Evolutionary conservation across 2,888 invertebrate species (phyloP), one percentile per base, ranked within the genome.

Genomic region (Gortyna flavago): DNA sequence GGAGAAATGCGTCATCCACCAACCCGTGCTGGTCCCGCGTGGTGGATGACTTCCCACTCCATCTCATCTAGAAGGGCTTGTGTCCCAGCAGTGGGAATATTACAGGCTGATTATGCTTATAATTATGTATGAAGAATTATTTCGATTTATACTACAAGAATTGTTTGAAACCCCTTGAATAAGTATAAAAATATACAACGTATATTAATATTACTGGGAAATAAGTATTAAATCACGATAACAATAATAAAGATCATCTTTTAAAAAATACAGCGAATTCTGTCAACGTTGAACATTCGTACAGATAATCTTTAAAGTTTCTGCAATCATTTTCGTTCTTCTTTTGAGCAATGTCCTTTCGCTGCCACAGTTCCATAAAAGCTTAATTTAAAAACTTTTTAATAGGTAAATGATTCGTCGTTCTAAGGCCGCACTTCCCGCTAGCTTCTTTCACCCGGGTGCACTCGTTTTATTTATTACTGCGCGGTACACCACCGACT

Each of bases 381-480:
- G 6, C 11, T 57, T 41, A 54, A 57, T 54, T 41, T 41, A 54
- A 73, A 25, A 25, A 18, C 51, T 35, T 72, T 29, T 8, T 16
- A n/a, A 18, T n/a, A n/a, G 54, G 29, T 21, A 51, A 51, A 16
- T 35, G 38, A 79, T 84, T 84, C 75, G 51, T 65, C 82, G n/a
- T 57, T 59, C 0, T 21, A 18, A 84, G 65, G 1, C 79, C 71
- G 81, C 62, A 84, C 75, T 54, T 68, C 6, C 25, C 29, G 54
- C 70, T 84, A 64, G 84, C 73, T 81, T 72, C 67, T 62, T 75
- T 64, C 64, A 77, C 74, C 64, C 80, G 61, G 67, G 44, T 85
- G 86, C 84, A 86, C 84, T 72, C 72, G 75, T 68, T 82, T 75
- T 86, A 86, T 86, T 84, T 84, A 84, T 84, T 82, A 80, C 79